A percentile compares a stretch with the other conserved stretches of the same genome.
phyloP scores from a whole-genome alignment of 2,888 invertebrate species.

The Clostera curtula region DNA sequence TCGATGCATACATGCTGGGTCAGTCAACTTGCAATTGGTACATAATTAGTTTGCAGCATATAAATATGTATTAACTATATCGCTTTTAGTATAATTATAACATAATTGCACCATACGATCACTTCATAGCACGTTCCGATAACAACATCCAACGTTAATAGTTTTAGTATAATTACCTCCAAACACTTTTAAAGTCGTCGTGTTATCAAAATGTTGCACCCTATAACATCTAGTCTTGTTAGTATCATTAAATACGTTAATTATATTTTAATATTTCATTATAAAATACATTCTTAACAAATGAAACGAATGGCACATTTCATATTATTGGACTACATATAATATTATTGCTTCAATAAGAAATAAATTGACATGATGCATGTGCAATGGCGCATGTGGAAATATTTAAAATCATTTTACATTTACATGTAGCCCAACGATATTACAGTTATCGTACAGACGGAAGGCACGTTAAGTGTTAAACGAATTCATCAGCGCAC shows the following conservation, averaged over 20 bases:
- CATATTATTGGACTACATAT: constrained; percentile 14
- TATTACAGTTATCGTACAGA: too few relatives aligned
- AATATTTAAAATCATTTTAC: too few relatives aligned
- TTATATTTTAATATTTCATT: constrained; percentile 8
- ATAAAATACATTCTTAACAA: constrained; percentile 11
- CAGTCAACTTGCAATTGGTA: constrained; percentile 19
- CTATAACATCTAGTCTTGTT: constrained; percentile 10
- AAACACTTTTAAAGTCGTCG: constrained; percentile 13
- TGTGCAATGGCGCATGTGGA: too few relatives aligned
- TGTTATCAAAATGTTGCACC: constrained; percentile 8
- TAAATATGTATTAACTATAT: constrained; percentile 12
- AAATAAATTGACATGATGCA: too few relatives aligned
- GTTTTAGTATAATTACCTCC: too few relatives aligned
- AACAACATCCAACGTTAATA: too few relatives aligned
- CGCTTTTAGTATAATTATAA: constrained; percentile 26
- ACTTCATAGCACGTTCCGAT: too few relatives aligned
- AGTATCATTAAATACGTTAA: constrained; percentile 16
- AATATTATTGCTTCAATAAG: not conserved
- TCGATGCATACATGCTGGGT: constrained; percentile 6
- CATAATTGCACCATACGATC: constrained; percentile 38
- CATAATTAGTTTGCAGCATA: constrained; percentile 14
- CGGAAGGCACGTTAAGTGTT: too few relatives aligned
- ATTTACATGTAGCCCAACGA: too few relatives aligned
- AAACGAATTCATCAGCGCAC: too few relatives aligned
- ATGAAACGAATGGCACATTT: constrained; percentile 21